These are phyloP conservation scores for Exocentrus adspersus DNA, from an alignment of 2,888 invertebrate genomes.

Conservation along the genomic window DNA sequence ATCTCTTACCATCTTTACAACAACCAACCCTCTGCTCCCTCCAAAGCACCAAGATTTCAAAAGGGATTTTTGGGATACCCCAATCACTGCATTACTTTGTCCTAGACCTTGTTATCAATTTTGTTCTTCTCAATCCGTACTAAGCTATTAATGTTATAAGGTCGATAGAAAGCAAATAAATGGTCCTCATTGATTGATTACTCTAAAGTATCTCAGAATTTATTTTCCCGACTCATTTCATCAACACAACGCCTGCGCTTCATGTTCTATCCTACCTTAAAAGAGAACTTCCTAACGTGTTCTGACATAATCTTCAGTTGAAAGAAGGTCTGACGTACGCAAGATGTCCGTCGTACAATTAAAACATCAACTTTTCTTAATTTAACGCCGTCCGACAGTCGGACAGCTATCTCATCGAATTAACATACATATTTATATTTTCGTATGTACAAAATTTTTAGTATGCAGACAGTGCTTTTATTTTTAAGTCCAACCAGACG, in stretches of 20 bases:
- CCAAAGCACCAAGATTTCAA: too few species aligned
- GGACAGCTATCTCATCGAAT: constrained; percentile 50
- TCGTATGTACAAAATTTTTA: constrained; percentile 39
- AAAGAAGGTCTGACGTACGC: constrained; percentile 48
- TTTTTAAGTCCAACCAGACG: constrained; percentile 2
- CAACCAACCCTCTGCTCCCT: too few species aligned
- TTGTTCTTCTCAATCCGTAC: too few species aligned
- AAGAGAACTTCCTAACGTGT: constrained; percentile 39
- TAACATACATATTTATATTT: constrained; percentile 54
- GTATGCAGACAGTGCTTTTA: constrained; percentile 39
- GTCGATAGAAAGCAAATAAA: too few species aligned
- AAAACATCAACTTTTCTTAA: constrained; percentile 53
- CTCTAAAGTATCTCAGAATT: constrained; percentile 9
- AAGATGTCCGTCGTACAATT: constrained; percentile 51
- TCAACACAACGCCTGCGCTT: constrained; percentile 11
- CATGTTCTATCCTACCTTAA: constrained; percentile 21
- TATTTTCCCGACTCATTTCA: constrained; percentile 1
- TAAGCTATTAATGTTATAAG: too few species aligned
- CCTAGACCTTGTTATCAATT: too few species aligned
- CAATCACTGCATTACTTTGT: too few species aligned
- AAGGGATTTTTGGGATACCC: too few species aligned
- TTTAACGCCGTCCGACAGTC: constrained; percentile 51
- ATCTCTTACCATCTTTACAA: too few species aligned
- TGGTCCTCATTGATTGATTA: too few species aligned
- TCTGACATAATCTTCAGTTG: constrained; percentile 52